Percentiles rank a stretch among this genome's conserved stretches.
These are phyloP conservation scores for Pipistrellus pygmaeus DNA, from an alignment of 2,797 vertebrate species.

Conservation along the genomic window DNA sequence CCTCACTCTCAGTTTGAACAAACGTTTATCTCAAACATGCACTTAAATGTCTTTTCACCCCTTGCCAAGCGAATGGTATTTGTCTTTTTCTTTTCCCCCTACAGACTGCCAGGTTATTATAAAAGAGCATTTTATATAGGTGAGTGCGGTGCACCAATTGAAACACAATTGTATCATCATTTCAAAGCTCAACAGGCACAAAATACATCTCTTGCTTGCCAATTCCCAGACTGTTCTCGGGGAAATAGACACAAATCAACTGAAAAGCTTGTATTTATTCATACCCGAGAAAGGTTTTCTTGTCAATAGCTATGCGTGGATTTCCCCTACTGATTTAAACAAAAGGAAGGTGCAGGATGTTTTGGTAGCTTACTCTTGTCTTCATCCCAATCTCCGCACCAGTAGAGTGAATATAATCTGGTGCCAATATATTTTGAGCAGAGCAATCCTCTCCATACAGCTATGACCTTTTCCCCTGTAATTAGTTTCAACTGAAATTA, in stretches of 20 bases:
- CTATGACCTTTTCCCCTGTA: slow-evolving; percentile 88
- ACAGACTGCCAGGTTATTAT: slow-evolving; percentile 54
- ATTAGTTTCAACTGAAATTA: slow-evolving; percentile 90
- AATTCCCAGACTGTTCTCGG: slow-evolving; percentile 65
- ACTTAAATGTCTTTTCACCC: slow-evolving; percentile 10
- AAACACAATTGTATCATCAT: slow-evolving; percentile 71
- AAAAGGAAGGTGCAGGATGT: slow-evolving; percentile 61
- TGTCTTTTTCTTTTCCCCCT: slow-evolving; percentile 44
- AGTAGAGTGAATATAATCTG: slow-evolving; percentile 83
- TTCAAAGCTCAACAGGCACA: slow-evolving; percentile 71
- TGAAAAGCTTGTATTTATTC: slow-evolving; percentile 71
- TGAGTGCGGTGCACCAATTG: background rate
- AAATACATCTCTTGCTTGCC: slow-evolving; percentile 65
- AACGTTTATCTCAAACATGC: slow-evolving; percentile 19
- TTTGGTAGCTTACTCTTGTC: slow-evolving; percentile 62
- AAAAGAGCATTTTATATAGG: slow-evolving; percentile 63
- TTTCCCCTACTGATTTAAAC: slow-evolving; percentile 73
- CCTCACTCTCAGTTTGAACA: slow-evolving; percentile 36
- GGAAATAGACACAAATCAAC: slow-evolving; percentile 67
- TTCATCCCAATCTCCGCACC: slow-evolving; percentile 83
- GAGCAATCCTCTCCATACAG: slow-evolving; percentile 84
- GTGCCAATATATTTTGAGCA: slow-evolving; percentile 86
- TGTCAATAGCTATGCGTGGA: slow-evolving; percentile 63
- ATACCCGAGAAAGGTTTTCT: slow-evolving; percentile 64
- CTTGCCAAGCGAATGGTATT: background rate